Conservation (phyloP, 2,888 invertebrate species). For the Chalcosyrphus nemorum region DNA sequence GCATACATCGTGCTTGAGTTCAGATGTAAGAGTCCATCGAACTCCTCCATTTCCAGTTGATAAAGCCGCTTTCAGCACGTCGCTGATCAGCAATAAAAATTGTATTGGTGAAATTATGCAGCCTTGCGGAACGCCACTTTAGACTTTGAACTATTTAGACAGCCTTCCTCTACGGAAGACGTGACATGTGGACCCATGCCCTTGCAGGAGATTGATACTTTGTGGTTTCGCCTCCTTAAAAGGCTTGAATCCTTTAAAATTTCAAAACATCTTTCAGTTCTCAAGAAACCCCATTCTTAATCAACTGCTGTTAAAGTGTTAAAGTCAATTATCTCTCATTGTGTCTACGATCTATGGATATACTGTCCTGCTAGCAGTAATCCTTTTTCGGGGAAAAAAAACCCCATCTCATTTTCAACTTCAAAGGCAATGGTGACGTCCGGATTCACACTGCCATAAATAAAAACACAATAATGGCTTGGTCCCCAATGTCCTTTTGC, state of each 20-base stretch:
- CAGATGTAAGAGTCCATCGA: no score
- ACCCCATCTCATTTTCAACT: slow-evolving; percentile 17
- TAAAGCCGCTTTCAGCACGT: no score
- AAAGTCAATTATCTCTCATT: not conserved
- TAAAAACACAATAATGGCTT: slow-evolving; percentile 39
- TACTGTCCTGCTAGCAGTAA: not conserved
- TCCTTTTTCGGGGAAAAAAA: slow-evolving; percentile 13
- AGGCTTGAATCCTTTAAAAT: not conserved
- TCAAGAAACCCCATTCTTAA: not conserved
- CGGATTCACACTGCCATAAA: slow-evolving; percentile 29
- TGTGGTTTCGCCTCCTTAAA: no score
- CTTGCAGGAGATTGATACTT: no score
- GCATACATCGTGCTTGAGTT: no score
- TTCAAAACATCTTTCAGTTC: not conserved
- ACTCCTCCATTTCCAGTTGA: no score
- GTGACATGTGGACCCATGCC: no score
- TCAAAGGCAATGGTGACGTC: slow-evolving; percentile 14
- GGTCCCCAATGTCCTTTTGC: slow-evolving; percentile 38
- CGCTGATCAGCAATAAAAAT: no score
- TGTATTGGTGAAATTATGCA: no score
- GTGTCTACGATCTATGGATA: not conserved
- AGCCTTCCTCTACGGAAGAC: no score
- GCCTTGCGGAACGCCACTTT: no score
- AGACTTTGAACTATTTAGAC: no score
- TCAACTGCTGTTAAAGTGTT: not conserved